phyloP scores from a whole-genome alignment of 1,140 invertebrate genomes.

The Neodiprion virginianus region DNA sequence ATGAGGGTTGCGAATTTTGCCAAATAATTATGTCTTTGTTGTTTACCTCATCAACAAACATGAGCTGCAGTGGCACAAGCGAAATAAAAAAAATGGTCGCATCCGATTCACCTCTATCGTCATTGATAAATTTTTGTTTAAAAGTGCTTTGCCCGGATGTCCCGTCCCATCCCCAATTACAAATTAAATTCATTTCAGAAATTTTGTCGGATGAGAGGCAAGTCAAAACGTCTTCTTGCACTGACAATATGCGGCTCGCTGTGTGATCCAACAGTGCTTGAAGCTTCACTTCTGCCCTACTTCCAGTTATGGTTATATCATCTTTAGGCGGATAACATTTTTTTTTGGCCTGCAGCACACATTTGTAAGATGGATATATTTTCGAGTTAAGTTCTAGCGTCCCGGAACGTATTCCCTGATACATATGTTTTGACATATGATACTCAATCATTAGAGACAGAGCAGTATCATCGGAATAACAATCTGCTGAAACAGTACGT shows the following conservation, averaged over 20 bases:
- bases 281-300: too few species aligned
- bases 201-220: not conserved
- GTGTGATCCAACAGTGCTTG: not conserved
- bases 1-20: slow-evolving; percentile 42
- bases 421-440: slow-evolving; percentile 18
- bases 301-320: too few species aligned
- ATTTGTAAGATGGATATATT: not conserved
- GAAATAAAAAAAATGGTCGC: slow-evolving; percentile 45
- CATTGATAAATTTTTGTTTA: slow-evolving; percentile 45
- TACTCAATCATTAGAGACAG: slow-evolving; percentile 18
- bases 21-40: slow-evolving; percentile 38
- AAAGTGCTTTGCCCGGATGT: slow-evolving; percentile 38
- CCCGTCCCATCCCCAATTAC: slow-evolving; percentile 23
- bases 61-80: slow-evolving; percentile 41
- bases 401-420: slow-evolving; percentile 17
- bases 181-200: too few species aligned
- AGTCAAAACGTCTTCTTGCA: slow-evolving; percentile 39
- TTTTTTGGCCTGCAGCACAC: too few species aligned
- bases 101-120: slow-evolving; percentile 26
- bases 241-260: slow-evolving; percentile 34
- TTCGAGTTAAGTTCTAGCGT: not conserved
- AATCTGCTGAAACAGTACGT: slow-evolving; percentile 8
- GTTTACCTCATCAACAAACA: slow-evolving; percentile 26
- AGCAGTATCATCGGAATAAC: slow-evolving; percentile 20
- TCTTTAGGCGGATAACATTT: too few species aligned